A percentile compares a stretch with the other conserved stretches of the same genome.
Conservation (phyloP, 2,888 invertebrate species). For the Polydrusus pterygomalis region DNA sequence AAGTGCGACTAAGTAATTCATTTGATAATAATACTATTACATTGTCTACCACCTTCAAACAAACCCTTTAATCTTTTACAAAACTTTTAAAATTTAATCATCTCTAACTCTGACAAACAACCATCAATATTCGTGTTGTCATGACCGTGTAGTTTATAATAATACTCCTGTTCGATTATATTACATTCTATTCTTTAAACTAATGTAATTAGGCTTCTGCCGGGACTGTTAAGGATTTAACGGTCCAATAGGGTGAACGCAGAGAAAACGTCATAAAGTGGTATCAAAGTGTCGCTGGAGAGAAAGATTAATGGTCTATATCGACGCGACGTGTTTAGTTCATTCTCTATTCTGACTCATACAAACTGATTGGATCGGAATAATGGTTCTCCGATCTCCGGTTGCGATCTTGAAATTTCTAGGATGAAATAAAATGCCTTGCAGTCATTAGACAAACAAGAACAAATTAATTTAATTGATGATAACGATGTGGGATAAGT, state of each 20-base stretch:
- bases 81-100: too few relatives aligned
- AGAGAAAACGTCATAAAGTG: slow-evolving; percentile 50
- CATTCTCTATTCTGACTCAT: slow-evolving; percentile 57
- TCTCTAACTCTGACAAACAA: too few relatives aligned
- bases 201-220: slow-evolving; percentile 43
- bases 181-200: slow-evolving; percentile 24
- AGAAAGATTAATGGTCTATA: slow-evolving; percentile 59
- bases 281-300: slow-evolving; percentile 58
- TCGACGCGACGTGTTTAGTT: slow-evolving; percentile 55
- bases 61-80: too few relatives aligned
- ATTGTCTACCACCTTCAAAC: too few relatives aligned
- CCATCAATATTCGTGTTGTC: too few relatives aligned
- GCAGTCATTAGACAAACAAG: too few relatives aligned
- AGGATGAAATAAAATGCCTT: too few relatives aligned
- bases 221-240: slow-evolving; percentile 38
- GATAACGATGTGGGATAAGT: too few relatives aligned
- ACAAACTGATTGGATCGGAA: slow-evolving; percentile 18
- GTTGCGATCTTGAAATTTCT: slow-evolving; percentile 8
- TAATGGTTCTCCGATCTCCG: not conserved
- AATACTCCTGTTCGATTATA: not conserved
- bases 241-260: slow-evolving; percentile 41
- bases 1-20: too few relatives aligned
- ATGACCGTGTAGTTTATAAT: too few relatives aligned
- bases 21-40: too few relatives aligned
- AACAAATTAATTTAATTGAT: too few relatives aligned